Percentiles rank a stretch among this genome's conserved stretches.
phyloP scores from a whole-genome alignment of 2,888 invertebrate genomes.

The Pyralis farinalis region DNA sequence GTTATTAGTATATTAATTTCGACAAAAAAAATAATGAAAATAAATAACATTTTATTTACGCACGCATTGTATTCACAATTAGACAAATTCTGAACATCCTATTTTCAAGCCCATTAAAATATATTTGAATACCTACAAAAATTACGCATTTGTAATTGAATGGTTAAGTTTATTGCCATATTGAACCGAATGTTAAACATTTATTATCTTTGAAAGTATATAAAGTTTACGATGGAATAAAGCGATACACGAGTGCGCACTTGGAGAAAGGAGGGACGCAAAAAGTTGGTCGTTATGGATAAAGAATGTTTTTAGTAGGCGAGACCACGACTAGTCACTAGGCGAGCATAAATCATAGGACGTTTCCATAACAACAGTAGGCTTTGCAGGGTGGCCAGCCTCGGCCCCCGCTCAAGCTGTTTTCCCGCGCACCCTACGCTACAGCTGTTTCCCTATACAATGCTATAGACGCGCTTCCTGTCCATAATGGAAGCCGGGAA shows the following conservation, averaged over 20 bases:
- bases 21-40: too few relatives aligned
- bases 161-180: not conserved
- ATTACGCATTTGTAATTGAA: not conserved
- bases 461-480: constrained; percentile 42
- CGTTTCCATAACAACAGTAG: not conserved
- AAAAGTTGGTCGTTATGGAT: not conserved
- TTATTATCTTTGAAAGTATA: not conserved
- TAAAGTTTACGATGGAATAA: not conserved
- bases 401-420: constrained; percentile 15
- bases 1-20: too few relatives aligned
- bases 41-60: too few relatives aligned
- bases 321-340: constrained; percentile 39
- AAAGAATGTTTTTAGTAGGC: constrained; percentile 14
- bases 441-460: constrained; percentile 56
- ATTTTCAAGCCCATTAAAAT: too few relatives aligned
- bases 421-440: constrained; percentile 57
- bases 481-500: constrained; percentile 45
- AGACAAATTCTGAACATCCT: too few relatives aligned
- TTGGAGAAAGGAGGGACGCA: not conserved
- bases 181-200: constrained; percentile 4
- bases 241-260: not conserved
- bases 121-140: too few relatives aligned
- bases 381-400: not conserved
- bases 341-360: constrained; percentile 22
- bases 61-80: too few relatives aligned